phyloP scores from a whole-genome alignment of 2,797 vertebrate genomes.

The Rhinella marina region DNA sequence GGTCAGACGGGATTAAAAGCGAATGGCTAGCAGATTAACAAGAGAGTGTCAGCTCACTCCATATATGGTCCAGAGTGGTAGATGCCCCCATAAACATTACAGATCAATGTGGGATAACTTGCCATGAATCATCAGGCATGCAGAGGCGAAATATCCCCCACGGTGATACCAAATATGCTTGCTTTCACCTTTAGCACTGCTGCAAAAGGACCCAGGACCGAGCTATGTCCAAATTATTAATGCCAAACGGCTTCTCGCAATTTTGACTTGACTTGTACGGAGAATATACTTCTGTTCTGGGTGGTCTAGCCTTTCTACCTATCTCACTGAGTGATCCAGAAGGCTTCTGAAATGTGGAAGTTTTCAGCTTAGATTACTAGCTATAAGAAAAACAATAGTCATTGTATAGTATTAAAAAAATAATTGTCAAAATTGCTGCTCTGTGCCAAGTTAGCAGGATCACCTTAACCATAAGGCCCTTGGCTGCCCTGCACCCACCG shows the following conservation, averaged over 20 bases:
- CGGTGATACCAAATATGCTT: neutral
- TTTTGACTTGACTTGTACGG: no score
- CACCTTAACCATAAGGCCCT: no score
- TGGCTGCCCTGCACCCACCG: no score
- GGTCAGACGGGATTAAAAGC: neutral
- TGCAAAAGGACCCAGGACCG: neutral
- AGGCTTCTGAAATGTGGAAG: no score
- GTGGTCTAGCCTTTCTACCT: no score
- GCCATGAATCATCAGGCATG: neutral
- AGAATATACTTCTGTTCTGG: no score
- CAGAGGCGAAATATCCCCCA: neutral
- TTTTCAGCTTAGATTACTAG: no score
- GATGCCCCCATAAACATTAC: neutral
- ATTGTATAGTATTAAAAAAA: no score
- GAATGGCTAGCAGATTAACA: neutral
- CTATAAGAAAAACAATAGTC: no score
- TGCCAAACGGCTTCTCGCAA: neutral
- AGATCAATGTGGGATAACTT: neutral
- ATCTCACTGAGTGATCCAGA: no score
- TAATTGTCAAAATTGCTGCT: no score
- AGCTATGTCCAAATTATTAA: neutral
- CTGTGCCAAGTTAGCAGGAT: no score
- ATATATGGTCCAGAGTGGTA: neutral
- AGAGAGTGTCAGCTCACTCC: neutral
- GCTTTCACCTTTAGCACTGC: neutral